Percentiles rank a stretch among this genome's conserved stretches.
phyloP scores from a whole-genome alignment of 2,797 vertebrate genomes.

The Arremon aurantiirostris region DNA sequence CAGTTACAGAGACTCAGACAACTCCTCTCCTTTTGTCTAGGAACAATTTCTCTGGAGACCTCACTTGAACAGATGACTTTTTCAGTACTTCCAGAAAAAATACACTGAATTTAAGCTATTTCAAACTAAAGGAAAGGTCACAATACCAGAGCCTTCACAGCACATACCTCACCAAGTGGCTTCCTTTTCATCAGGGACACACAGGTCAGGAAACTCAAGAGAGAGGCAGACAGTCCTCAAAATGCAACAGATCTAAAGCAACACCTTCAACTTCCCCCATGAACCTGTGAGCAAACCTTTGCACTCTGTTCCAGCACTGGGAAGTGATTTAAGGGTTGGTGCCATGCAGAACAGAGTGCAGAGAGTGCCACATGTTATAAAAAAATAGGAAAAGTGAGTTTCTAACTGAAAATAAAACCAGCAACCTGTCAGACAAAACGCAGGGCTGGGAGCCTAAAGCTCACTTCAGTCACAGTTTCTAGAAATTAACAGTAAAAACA shows the following conservation, averaged over 20 bases:
- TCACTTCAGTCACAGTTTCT: neutral
- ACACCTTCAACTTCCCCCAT: neutral
- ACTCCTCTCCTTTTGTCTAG: neutral
- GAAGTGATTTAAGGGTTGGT: neutral
- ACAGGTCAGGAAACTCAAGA: neutral
- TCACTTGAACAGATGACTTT: neutral
- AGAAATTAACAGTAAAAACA: neutral
- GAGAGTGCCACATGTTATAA: rapidly evolving
- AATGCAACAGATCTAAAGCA: neutral
- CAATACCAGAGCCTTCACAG: neutral
- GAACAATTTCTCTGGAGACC: neutral
- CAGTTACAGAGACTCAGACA: neutral
- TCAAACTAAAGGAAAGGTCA: neutral
- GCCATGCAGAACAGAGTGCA: neutral
- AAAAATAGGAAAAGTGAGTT: neutral
- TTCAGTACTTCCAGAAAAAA: neutral
- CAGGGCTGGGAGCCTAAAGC: neutral
- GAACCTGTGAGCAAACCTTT: neutral
- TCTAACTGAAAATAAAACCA: neutral
- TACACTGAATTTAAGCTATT: neutral
- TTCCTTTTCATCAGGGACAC: neutral
- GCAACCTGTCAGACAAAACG: neutral
- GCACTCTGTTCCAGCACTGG: neutral
- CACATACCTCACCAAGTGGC: neutral
- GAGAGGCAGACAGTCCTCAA: neutral